Percentiles rank a stretch among this genome's conserved stretches.
These are phyloP conservation scores for Metacarcinus magister DNA, from an alignment of 2,888 invertebrate species.

Conservation along the genomic window DNA sequence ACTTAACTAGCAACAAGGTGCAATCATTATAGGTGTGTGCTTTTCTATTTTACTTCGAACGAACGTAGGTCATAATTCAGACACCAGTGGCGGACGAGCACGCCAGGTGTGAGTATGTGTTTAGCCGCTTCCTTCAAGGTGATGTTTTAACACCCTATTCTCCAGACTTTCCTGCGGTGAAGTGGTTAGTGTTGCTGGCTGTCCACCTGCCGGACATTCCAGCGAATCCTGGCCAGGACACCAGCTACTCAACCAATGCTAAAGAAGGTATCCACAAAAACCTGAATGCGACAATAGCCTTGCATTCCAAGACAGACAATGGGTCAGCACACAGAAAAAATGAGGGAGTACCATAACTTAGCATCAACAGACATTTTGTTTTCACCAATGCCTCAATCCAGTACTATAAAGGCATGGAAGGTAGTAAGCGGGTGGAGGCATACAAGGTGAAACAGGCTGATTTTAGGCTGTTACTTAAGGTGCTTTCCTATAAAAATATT, in stretches of 20 bases:
- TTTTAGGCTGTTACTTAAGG: background rate
- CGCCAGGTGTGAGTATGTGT: background rate
- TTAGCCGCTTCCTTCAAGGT: background rate
- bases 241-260: background rate
- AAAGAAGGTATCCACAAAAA: background rate
- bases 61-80: background rate
- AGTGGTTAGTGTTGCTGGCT: background rate
- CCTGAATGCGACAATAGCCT: background rate
- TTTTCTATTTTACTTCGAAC: background rate
- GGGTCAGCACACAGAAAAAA: background rate
- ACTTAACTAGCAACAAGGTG: background rate
- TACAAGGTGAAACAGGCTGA: no score
- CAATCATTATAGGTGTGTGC: constrained; percentile 7
- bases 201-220: background rate
- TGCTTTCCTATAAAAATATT: background rate
- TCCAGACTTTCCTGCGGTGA: background rate
- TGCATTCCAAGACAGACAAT: background rate
- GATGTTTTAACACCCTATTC: background rate
- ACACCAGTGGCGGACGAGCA: background rate
- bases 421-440: no score
- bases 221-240: background rate
- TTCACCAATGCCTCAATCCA: no score
- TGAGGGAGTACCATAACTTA: background rate
- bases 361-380: no score
- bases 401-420: no score